These are phyloP conservation scores for Leptogaster cylindrica DNA, from an alignment of 2,888 invertebrate species.

Conservation along the genomic window DNA sequence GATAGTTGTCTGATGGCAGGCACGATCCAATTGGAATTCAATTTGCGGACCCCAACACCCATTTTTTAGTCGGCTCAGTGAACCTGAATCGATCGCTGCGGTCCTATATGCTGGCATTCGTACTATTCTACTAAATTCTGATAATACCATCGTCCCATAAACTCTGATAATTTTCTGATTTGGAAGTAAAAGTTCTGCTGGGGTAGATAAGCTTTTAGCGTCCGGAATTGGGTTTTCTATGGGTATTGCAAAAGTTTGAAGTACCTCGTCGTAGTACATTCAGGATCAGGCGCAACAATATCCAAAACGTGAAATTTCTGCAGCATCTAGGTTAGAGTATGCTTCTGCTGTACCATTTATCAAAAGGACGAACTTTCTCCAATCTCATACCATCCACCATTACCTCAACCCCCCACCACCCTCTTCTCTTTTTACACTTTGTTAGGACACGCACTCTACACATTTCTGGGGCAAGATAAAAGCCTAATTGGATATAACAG, in stretches of 20 bases:
- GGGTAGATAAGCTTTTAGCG: not conserved
- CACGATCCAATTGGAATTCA: slow-evolving; percentile 13
- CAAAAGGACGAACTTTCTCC: too few relatives aligned
- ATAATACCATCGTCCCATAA: not conserved
- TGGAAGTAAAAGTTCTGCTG: not conserved
- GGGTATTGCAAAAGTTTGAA: not conserved
- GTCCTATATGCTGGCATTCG: not conserved
- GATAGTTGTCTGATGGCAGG: slow-evolving; percentile 12
- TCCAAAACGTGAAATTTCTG: slow-evolving; percentile 1
- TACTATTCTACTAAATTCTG: slow-evolving; percentile 7
- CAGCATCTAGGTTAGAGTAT: too few relatives aligned
- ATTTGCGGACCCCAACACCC: not conserved
- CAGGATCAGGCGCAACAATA: not conserved
- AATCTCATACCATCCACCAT: too few relatives aligned
- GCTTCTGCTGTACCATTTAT: too few relatives aligned
- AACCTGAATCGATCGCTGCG: slow-evolving; percentile 5
- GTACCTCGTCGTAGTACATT: not conserved
- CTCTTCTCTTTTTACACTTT: too few relatives aligned
- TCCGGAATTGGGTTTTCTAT: not conserved
- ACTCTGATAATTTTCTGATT: slow-evolving; percentile 7
- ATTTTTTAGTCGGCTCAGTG: not conserved
- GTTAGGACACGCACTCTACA: too few relatives aligned
- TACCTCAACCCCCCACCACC: too few relatives aligned
- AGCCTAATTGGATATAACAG: slow-evolving; percentile 37
- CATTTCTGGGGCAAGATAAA: slow-evolving; percentile 11